phyloP scores from a whole-genome alignment of 2,888 invertebrate species.

The Oeneis ivallda region DNA sequence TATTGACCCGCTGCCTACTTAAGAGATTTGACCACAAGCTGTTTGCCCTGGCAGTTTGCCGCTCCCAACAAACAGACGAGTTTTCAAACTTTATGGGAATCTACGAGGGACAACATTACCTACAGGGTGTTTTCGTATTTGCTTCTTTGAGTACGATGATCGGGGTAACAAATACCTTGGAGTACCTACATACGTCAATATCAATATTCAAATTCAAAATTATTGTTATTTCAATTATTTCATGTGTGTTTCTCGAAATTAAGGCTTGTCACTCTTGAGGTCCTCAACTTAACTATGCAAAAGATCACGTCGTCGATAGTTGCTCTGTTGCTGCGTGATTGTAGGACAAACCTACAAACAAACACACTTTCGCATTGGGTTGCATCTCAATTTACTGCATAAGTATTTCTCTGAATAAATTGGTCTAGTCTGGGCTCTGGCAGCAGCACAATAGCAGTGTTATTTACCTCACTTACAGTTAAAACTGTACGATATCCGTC shows the following conservation, averaged over 20 bases:
- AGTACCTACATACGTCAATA: too few species aligned
- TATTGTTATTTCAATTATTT: too few species aligned
- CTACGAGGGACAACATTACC: constrained; percentile 48
- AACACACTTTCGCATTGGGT: too few species aligned
- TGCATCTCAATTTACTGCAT: too few species aligned
- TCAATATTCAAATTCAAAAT: too few species aligned
- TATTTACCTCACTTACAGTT: constrained; percentile 22
- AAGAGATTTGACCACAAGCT: constrained; percentile 78
- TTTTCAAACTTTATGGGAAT: constrained; percentile 77
- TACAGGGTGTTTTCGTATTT: constrained; percentile 50
- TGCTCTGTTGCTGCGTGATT: too few species aligned
- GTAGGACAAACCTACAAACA: too few species aligned
- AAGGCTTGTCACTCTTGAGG: too few species aligned
- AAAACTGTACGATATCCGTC: not conserved
- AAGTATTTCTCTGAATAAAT: not conserved
- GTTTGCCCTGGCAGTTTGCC: constrained; percentile 76
- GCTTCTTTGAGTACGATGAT: constrained; percentile 50
- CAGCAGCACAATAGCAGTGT: constrained; percentile 1
- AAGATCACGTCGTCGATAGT: too few species aligned
- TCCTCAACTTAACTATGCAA: too few species aligned
- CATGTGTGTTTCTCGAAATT: too few species aligned
- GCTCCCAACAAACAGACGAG: constrained; percentile 70
- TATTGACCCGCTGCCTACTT: constrained; percentile 80
- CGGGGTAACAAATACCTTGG: constrained; percentile 34
- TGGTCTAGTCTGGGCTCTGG: not conserved